A percentile compares a stretch with the other conserved stretches of the same genome.
Evolutionary conservation across 1,140 invertebrate species (phyloP).

Genomic region (Drosophila mayri): DNA sequence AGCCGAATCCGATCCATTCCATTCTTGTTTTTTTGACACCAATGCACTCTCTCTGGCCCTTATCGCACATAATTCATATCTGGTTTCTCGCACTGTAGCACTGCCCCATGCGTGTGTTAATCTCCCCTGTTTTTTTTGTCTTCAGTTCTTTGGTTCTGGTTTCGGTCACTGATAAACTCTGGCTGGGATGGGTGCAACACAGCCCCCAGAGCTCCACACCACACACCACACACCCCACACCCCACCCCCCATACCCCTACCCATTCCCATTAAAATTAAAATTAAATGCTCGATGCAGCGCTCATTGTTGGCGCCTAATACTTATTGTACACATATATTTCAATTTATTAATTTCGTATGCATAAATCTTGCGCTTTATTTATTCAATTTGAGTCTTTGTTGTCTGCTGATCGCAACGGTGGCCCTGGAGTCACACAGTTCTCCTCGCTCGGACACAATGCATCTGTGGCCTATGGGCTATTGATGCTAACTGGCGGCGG

Average conservation of each 20-base stretch:
- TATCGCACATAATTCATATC: constrained; percentile 81
- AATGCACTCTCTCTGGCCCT: constrained; percentile 75
- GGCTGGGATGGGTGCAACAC: constrained; percentile 14
- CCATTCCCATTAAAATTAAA: constrained; percentile 41
- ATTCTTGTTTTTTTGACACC: constrained; percentile 73
- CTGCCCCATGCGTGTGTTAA: constrained; percentile 58
- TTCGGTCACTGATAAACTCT: constrained; percentile 58
- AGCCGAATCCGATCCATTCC: constrained; percentile 20
- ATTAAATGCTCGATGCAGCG: constrained; percentile 70
- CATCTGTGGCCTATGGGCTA: constrained; percentile 21
- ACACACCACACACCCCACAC: not conserved
- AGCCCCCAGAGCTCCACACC: not conserved
- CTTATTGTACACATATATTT: constrained; percentile 72
- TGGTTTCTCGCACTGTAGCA: constrained; percentile 68
- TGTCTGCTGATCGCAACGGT: constrained; percentile 69
- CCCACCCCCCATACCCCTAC: not conserved
- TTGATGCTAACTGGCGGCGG: constrained; percentile 5
- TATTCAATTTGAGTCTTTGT: constrained; percentile 83
- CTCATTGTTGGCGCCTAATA: constrained; percentile 71
- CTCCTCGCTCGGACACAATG: constrained; percentile 44
- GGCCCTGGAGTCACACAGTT: constrained; percentile 54
- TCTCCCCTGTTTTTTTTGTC: constrained; percentile 49
- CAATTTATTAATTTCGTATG: constrained; percentile 83
- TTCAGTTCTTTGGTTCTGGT: constrained; percentile 15
- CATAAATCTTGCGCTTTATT: constrained; percentile 81